phyloP scores from a whole-genome alignment of 2,113 vertebrate species.

The Nanorana parkeri region DNA sequence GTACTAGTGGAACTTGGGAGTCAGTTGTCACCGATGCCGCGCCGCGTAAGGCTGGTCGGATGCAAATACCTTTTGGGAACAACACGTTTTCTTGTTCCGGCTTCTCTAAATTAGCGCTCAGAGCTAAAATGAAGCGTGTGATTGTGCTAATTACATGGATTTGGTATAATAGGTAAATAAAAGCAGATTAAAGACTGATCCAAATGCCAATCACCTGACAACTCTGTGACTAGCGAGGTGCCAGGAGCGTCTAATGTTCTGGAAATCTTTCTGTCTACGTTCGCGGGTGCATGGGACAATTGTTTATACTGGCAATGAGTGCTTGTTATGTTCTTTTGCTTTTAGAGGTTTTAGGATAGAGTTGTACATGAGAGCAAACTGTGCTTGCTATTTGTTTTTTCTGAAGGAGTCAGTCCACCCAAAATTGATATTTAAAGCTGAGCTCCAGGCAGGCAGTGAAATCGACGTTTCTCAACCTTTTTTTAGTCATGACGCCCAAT shows the following conservation, averaged over 20 bases:
- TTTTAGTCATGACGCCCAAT: too few species aligned
- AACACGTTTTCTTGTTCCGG: not conserved
- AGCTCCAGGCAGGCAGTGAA: too few species aligned
- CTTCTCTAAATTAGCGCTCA: conserved; percentile 8
- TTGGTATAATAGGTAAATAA: not conserved
- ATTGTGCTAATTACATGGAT: conserved; percentile 36
- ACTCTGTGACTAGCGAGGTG: not conserved
- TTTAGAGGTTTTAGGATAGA: too few species aligned
- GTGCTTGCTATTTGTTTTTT: too few species aligned
- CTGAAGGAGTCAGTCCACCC: too few species aligned
- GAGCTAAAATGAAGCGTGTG: not conserved
- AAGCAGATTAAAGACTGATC: not conserved
- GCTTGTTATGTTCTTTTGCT: too few species aligned
- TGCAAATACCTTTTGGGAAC: conserved; percentile 3
- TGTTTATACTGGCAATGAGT: conserved; percentile 3
- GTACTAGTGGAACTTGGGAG: not conserved
- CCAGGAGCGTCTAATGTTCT: not conserved
- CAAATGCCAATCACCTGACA: not conserved
- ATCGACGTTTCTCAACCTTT: too few species aligned
- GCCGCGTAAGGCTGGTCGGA: not conserved
- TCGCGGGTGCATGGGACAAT: not conserved
- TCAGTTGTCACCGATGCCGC: too few species aligned
- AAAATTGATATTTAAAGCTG: too few species aligned
- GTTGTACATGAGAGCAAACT: too few species aligned
- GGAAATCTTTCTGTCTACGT: not conserved